Conservation (phyloP, 2,888 invertebrate species). For the Drosophila kambysellisi region DNA sequence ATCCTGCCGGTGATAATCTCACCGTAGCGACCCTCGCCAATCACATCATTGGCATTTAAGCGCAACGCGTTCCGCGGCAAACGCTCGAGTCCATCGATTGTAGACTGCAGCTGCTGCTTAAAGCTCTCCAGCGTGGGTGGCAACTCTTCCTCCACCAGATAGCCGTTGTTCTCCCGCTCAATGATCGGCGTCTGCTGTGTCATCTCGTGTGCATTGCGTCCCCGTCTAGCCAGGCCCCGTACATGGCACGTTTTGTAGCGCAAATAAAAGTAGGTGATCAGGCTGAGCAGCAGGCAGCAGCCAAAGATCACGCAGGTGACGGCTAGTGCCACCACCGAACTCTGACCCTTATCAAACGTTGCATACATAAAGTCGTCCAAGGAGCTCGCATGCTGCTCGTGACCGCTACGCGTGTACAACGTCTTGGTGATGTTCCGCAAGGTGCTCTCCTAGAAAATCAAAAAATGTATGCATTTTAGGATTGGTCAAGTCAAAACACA, state of each 20-base stretch:
- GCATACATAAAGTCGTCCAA: conserved; percentile 79
- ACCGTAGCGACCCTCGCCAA: conserved; percentile 92
- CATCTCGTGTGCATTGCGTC: conserved; percentile 88
- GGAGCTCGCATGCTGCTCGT: conserved; percentile 83
- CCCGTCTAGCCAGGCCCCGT: conserved; percentile 70
- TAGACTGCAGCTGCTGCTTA: conserved; percentile 91
- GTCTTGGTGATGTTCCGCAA: conserved; percentile 88
- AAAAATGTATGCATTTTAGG: neutral
- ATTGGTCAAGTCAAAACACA: neutral
- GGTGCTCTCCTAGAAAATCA: conserved; percentile 82
- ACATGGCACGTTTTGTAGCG: conserved; percentile 84
- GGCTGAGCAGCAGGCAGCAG: conserved; percentile 87
- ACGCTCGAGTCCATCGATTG: conserved; percentile 86
- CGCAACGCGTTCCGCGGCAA: conserved; percentile 90
- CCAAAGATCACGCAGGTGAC: conserved; percentile 90
- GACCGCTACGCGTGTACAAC: conserved; percentile 88
- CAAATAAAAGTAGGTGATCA: conserved; percentile 86
- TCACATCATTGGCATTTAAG: conserved; percentile 89
- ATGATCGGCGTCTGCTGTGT: conserved; percentile 92
- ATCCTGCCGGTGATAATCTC: conserved; percentile 90
- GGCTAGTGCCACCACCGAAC: conserved; percentile 85
- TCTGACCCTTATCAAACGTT: conserved; percentile 79
- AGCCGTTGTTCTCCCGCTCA: conserved; percentile 92
- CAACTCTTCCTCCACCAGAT: conserved; percentile 91
- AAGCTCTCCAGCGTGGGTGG: conserved; percentile 88